phyloP scores from a whole-genome alignment of 2,797 vertebrate species.

The Pantherophis vulpinus region DNA sequence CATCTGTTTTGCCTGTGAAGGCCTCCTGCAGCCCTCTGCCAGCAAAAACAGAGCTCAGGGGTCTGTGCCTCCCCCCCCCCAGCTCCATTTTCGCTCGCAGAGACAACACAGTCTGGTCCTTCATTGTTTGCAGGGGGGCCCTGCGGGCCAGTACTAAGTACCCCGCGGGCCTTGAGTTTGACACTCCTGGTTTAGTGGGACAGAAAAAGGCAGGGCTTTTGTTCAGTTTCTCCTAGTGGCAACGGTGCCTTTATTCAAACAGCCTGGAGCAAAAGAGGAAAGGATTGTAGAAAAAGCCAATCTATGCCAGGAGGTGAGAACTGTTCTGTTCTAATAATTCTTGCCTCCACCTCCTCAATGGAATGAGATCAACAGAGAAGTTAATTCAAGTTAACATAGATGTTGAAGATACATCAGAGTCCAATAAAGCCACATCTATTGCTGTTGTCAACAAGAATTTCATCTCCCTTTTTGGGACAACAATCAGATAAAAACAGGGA shows the following conservation, averaged over 20 bases:
- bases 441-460: background rate
- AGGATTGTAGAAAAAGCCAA: background rate
- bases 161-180: too few species aligned
- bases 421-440: background rate
- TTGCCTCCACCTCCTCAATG: background rate
- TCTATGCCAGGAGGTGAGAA: background rate
- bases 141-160: too few species aligned
- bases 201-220: background rate
- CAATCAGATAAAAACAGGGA: background rate
- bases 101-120: too few species aligned
- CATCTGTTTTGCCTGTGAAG: too few species aligned
- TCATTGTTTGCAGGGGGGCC: too few species aligned
- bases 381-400: background rate
- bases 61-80: too few species aligned
- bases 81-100: too few species aligned
- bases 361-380: background rate
- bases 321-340: background rate
- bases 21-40: too few species aligned
- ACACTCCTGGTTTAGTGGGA: too few species aligned
- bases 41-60: too few species aligned
- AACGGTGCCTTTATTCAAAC: background rate
- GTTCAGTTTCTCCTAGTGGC: background rate
- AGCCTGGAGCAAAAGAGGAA: background rate
- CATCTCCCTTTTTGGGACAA: background rate
- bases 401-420: background rate